Conservation (phyloP, 1,140 invertebrate genomes). For the Zaprionus ghesquierei region DNA sequence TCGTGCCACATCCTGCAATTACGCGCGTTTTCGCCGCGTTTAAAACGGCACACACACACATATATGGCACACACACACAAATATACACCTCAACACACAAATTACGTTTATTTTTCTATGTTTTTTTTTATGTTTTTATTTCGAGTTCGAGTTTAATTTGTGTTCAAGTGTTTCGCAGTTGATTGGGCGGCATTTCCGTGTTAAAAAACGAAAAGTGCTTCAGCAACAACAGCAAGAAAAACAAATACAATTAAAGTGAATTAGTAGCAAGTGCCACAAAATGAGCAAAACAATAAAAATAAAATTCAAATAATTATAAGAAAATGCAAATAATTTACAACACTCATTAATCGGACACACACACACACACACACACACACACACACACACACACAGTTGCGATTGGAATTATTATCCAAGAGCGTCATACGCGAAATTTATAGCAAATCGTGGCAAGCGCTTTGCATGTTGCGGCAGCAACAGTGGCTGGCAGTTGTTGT, state of each 20-base stretch:
- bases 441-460: slow-evolving; percentile 9
- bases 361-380: slow-evolving; percentile 5
- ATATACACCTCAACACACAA: neutral
- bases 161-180: slow-evolving; percentile 32
- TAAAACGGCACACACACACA: slow-evolving; percentile 11
- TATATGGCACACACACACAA: neutral
- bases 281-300: neutral
- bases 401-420: neutral
- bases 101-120: neutral
- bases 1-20: slow-evolving; percentile 42
- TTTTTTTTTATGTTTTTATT: slow-evolving; percentile 4
- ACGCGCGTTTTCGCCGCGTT: slow-evolving; percentile 21
- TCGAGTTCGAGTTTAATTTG: neutral
- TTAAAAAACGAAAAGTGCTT: slow-evolving; percentile 54
- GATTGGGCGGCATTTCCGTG: slow-evolving; percentile 60
- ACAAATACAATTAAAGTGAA: slow-evolving; percentile 23
- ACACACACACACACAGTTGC: slow-evolving; percentile 13
- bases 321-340: slow-evolving; percentile 70
- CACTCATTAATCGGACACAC: neutral
- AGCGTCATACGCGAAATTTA: neutral
- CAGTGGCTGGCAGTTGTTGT: slow-evolving; percentile 12
- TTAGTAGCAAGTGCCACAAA: slow-evolving; percentile 1
- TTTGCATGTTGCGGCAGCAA: slow-evolving; percentile 39
- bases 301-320: slow-evolving; percentile 37
- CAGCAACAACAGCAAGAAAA: slow-evolving; percentile 17